A percentile compares a stretch with the other conserved stretches of the same genome.
These are phyloP conservation scores for Cavia porcellus DNA, from an alignment of 2,113 vertebrate genomes.

Conservation along the genomic window DNA sequence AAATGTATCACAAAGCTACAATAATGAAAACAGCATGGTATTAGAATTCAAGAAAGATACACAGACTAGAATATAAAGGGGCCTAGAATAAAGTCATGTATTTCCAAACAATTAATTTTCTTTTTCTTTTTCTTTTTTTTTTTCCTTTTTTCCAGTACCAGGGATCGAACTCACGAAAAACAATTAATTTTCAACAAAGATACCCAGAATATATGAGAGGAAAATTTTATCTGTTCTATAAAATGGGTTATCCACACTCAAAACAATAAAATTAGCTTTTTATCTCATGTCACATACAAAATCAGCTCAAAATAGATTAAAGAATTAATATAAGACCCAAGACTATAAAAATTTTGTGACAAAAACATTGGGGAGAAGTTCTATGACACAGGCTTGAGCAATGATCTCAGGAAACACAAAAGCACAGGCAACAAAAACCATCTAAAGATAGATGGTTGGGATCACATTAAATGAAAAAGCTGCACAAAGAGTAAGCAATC, in stretches of 20 bases:
- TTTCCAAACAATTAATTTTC: background rate
- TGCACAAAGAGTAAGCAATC: background rate
- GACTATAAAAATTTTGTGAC: background rate
- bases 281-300: background rate
- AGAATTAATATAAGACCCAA: background rate
- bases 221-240: background rate
- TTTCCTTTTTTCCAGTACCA: too few relatives aligned
- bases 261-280: background rate
- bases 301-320: background rate
- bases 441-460: background rate
- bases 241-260: background rate
- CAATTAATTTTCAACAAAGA: background rate
- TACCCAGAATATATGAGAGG: background rate
- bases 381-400: background rate
- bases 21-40: background rate
- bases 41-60: background rate
- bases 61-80: background rate
- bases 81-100: background rate
- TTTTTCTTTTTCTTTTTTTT: too few relatives aligned
- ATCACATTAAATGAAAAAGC: background rate
- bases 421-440: background rate
- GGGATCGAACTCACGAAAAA: too few relatives aligned
- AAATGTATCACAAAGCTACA: background rate
- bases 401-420: background rate
- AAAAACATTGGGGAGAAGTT: background rate